These are phyloP conservation scores for Poliocrania exsul DNA, from an alignment of 2,797 vertebrate genomes.

Conservation along the genomic window DNA sequence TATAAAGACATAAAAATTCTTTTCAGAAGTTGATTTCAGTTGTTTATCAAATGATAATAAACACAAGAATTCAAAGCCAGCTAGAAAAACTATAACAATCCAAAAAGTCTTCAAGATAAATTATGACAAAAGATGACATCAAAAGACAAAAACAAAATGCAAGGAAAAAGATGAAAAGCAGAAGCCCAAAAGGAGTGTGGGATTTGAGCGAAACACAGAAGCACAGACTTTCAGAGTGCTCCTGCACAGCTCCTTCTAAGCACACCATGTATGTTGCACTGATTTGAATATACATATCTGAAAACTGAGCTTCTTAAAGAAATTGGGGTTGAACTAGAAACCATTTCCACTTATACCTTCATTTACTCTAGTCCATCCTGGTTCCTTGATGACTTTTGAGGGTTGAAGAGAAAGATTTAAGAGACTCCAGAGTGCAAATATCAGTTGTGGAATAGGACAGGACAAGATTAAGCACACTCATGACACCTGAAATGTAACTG, in stretches of 20 bases:
- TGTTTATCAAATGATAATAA: background rate
- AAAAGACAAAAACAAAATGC: background rate
- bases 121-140: background rate
- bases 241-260: background rate
- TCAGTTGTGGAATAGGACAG: constrained; percentile 9
- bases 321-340: background rate
- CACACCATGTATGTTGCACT: rapidly evolving
- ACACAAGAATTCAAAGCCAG: background rate
- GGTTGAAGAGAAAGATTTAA: constrained; percentile 14
- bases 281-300: background rate
- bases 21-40: background rate
- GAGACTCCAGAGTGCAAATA: constrained; percentile 30
- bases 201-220: background rate
- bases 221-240: background rate
- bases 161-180: background rate
- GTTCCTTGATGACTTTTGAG: background rate
- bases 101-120: background rate
- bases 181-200: background rate
- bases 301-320: background rate
- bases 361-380: background rate
- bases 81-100: background rate
- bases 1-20: background rate
- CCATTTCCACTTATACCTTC: background rate
- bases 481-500: constrained; percentile 52
- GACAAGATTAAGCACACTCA: constrained; percentile 59